phyloP scores from a whole-genome alignment of 2,113 vertebrate genomes.

The Spea multiplicata region DNA sequence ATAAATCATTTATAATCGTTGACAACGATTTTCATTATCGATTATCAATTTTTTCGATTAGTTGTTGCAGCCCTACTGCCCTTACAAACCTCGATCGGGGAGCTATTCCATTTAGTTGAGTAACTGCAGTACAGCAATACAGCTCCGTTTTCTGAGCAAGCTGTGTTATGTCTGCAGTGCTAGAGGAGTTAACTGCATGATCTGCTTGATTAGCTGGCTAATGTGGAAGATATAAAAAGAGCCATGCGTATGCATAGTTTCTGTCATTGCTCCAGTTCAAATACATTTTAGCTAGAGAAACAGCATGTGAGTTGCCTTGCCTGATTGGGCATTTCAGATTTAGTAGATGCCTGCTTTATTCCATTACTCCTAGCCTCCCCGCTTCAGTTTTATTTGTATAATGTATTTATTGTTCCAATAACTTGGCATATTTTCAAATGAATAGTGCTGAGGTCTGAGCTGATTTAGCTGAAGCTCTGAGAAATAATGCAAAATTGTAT shows the following conservation, averaged over 20 bases:
- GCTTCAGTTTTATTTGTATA: conserved; percentile 41
- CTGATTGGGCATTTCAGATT: conserved; percentile 35
- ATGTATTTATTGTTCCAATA: conserved; percentile 47
- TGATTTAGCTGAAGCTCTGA: conserved; percentile 26
- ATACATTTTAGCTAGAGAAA: conserved; percentile 36
- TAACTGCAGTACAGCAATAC: conserved; percentile 4
- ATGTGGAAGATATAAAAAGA: conserved; percentile 45
- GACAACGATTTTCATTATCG: too few species aligned
- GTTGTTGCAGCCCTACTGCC: too few species aligned
- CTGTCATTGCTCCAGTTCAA: conserved; percentile 42
- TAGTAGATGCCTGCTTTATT: conserved; percentile 44
- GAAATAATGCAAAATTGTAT: conserved; percentile 41
- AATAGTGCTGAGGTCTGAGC: conserved; percentile 32
- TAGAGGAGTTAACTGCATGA: conserved; percentile 40
- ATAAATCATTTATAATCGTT: too few species aligned
- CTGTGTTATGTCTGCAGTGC: conserved; percentile 25
- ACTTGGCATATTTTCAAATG: conserved; percentile 33
- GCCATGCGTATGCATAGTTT: conserved; percentile 32
- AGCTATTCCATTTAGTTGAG: not conserved
- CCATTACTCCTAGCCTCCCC: conserved; percentile 28
- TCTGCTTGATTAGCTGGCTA: conserved; percentile 43
- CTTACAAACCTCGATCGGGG: too few species aligned
- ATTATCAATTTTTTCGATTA: too few species aligned
- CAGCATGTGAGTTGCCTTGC: conserved; percentile 34
- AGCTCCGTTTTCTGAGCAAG: conserved; percentile 9